phyloP scores from a whole-genome alignment of 2,888 invertebrate species.

The Parnassius glacialis region DNA sequence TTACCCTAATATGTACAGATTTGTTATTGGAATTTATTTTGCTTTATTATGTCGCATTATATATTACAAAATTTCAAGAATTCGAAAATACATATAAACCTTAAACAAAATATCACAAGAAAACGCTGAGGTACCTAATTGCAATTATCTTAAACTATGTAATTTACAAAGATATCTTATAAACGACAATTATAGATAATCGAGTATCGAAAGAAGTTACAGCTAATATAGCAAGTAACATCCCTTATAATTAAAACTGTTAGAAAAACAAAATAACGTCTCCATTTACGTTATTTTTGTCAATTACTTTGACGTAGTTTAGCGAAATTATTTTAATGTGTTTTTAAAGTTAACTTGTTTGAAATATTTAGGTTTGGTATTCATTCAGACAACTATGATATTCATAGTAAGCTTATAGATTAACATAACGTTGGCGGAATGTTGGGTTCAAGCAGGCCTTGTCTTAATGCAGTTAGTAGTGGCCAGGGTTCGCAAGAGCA shows the following conservation, averaged over 20 bases:
- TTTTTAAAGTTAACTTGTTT: background rate
- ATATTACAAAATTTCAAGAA: background rate
- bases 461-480: slow-evolving; percentile 82
- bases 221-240: too few relatives aligned
- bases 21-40: too few relatives aligned
- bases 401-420: slow-evolving; percentile 18
- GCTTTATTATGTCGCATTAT: too few relatives aligned
- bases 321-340: background rate
- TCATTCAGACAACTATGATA: too few relatives aligned
- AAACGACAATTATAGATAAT: slow-evolving; percentile 14
- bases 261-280: too few relatives aligned
- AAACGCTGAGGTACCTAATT: slow-evolving; percentile 10
- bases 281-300: too few relatives aligned
- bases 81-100: slow-evolving; percentile 7
- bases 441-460: slow-evolving; percentile 58
- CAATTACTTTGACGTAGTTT: too few relatives aligned
- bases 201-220: slow-evolving; percentile 18
- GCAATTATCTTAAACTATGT: slow-evolving; percentile 21
- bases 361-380: too few relatives aligned
- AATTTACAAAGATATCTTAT: slow-evolving; percentile 23
- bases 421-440: slow-evolving; percentile 48
- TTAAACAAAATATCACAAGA: slow-evolving; percentile 27
- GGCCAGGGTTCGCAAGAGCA: slow-evolving; percentile 87
- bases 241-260: too few relatives aligned
- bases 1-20: too few relatives aligned